Evolutionary conservation across 1,140 invertebrate genomes (phyloP).

Genomic region (Babylonia areolata): DNA sequence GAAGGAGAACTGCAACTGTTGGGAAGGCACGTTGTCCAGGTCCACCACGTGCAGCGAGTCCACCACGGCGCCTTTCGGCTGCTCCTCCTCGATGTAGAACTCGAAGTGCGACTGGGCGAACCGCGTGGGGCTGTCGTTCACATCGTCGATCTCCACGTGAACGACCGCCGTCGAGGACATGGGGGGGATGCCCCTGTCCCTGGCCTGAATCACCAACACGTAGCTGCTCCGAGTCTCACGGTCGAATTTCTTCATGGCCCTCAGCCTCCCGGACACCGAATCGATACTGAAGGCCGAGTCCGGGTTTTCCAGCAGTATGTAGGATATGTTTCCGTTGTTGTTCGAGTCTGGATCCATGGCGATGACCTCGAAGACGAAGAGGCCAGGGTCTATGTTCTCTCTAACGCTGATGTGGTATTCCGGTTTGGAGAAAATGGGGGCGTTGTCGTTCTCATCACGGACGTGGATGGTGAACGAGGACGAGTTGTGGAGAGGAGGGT

Average conservation of each 20-base stretch:
- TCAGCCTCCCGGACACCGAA: slow-evolving; percentile 57
- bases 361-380: slow-evolving; percentile 86
- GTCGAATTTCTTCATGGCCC: slow-evolving; percentile 55
- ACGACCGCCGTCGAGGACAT: slow-evolving; percentile 76
- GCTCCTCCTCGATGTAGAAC: slow-evolving; percentile 44
- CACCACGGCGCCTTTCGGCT: slow-evolving; percentile 28
- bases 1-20: slow-evolving; percentile 61
- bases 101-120: slow-evolving; percentile 49
- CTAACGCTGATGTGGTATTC: slow-evolving; percentile 81
- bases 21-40: slow-evolving; percentile 32
- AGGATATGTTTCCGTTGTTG: slow-evolving; percentile 75
- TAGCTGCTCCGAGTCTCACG: slow-evolving; percentile 55
- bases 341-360: slow-evolving; percentile 77
- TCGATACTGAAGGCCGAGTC: slow-evolving; percentile 74
- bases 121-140: slow-evolving; percentile 51
- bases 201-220: slow-evolving; percentile 58
- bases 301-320: slow-evolving; percentile 85
- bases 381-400: slow-evolving; percentile 92
- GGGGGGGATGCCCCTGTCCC: slow-evolving; percentile 54
- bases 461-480: slow-evolving; percentile 95
- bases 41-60: slow-evolving; percentile 43
- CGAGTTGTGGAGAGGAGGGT: slow-evolving; percentile 85
- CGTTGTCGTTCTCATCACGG: slow-evolving; percentile 70
- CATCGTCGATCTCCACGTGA: slow-evolving; percentile 41
- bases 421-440: slow-evolving; percentile 74